These are phyloP conservation scores for Drosophila eohydei DNA, from an alignment of 2,888 invertebrate species.

Conservation along the genomic window DNA sequence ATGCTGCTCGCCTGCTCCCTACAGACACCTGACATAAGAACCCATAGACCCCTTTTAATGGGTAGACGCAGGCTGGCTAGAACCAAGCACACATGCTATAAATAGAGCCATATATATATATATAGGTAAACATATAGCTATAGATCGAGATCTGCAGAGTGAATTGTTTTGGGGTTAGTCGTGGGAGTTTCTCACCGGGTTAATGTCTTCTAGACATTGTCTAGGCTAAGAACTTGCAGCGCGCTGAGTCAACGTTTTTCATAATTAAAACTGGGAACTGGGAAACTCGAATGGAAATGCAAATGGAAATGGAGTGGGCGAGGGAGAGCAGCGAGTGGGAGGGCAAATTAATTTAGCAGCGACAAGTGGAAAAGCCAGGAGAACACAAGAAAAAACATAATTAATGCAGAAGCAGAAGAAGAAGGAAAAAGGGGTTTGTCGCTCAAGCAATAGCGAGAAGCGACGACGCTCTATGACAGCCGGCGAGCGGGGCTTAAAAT, in stretches of 20 bases:
- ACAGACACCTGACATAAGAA: not conserved
- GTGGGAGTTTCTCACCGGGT: slow-evolving; percentile 76
- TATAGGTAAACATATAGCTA: not conserved
- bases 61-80: slow-evolving; percentile 32
- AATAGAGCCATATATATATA: not conserved
- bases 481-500: slow-evolving; percentile 48
- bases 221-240: not conserved
- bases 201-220: slow-evolving; percentile 51
- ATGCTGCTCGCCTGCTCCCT: too few species aligned
- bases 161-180: slow-evolving; percentile 38
- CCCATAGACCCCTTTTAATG: not conserved
- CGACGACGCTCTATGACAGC: slow-evolving; percentile 36
- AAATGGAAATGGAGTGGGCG: not conserved
- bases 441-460: slow-evolving; percentile 38
- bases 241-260: slow-evolving; percentile 46
- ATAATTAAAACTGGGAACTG: slow-evolving; percentile 61
- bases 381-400: slow-evolving; percentile 36
- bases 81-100: slow-evolving; percentile 23
- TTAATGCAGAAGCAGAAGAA: slow-evolving; percentile 50
- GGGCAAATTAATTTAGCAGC: slow-evolving; percentile 62
- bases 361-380: slow-evolving; percentile 57
- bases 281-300: not conserved
- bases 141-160: slow-evolving; percentile 38
- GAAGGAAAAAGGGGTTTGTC: slow-evolving; percentile 44
- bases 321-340: slow-evolving; percentile 10